Conservation (phyloP, 2,888 invertebrate species). For the Nezara viridula region DNA sequence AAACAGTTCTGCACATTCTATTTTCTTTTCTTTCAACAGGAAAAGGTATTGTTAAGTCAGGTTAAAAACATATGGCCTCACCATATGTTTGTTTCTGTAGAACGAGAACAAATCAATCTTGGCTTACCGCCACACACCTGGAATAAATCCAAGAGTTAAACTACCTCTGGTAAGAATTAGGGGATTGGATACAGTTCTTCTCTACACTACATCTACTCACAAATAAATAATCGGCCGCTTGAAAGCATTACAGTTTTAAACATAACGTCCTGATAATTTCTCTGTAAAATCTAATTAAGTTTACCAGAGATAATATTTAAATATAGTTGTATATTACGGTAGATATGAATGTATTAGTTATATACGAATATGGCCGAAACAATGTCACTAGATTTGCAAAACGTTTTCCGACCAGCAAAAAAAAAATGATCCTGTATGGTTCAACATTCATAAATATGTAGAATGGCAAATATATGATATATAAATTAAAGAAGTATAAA, state of each 20-base stretch:
- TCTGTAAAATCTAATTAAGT: background rate
- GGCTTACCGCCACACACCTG: conserved; percentile 12
- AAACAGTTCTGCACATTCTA: background rate
- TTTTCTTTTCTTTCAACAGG: background rate
- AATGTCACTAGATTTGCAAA: too few species aligned
- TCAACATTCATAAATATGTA: too few species aligned
- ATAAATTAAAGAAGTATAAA: too few species aligned
- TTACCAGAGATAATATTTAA: too few species aligned
- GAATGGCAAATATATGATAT: too few species aligned
- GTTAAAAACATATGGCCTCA: background rate
- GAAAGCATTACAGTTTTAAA: background rate
- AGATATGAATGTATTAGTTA: too few species aligned
- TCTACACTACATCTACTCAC: background rate
- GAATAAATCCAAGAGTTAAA: conserved; percentile 18
- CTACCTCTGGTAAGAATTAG: background rate
- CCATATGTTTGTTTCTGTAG: conserved; percentile 25
- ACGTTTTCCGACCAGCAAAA: too few species aligned
- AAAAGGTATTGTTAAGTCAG: background rate
- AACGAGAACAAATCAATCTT: conserved; percentile 18
- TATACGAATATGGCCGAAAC: too few species aligned
- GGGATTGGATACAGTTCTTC: background rate
- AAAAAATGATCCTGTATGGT: too few species aligned
- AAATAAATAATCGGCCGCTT: background rate
- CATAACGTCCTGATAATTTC: background rate
- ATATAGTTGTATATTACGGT: too few species aligned